Base-by-base conservation (phyloP, 2,113 vertebrate species). In the Esox niger region DNA sequence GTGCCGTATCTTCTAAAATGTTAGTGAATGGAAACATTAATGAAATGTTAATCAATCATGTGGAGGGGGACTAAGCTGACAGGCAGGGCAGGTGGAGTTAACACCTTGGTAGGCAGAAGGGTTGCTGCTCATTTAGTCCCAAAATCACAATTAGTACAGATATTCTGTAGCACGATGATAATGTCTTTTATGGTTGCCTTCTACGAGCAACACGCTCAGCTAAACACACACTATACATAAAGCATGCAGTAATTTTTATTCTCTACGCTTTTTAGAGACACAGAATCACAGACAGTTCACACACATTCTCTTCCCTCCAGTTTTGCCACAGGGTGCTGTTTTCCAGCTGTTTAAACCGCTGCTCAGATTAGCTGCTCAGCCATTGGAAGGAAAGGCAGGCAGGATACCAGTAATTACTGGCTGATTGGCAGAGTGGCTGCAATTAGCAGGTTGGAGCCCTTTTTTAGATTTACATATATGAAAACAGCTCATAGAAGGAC, bases 371-470 rank as follows among this genome's bases (percentile, higher is more conserved):
- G 89, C 83, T 88, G 92, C 90, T 93, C 88, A 90, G 90, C 87
- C 92, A 91, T 90, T 91, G 91, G 88, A 88, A 82, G 80, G 87
- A 88, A 87, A 87, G 86, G 68, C 91, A 92, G 86, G 91, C 92
- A 92, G 92, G 92, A 93, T 91, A 90, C 86, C 86, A 84, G 89
- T 88, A 93, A 94, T 94, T 94, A 91, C 88, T 0, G 77, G 84
- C 86, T 93, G 92, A 94, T 94, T 94, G 92, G 92, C 89, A 88
- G 84, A 85, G 83, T 88, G 83, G 84, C 84, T 87, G 90, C 88
- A 94, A 93, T 94, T 93, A 93, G 90, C 86, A 85, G 85, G 49
- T 82, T 88, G 84, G 76, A 29, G 29, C 74, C 75, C 69, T 75
- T 64, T 66, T 70, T 59, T 62, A 67, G 70, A 89, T 88, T 87